phyloP scores from a whole-genome alignment of 64 coral and sea anemone species.

The Actinia equina region DNA sequence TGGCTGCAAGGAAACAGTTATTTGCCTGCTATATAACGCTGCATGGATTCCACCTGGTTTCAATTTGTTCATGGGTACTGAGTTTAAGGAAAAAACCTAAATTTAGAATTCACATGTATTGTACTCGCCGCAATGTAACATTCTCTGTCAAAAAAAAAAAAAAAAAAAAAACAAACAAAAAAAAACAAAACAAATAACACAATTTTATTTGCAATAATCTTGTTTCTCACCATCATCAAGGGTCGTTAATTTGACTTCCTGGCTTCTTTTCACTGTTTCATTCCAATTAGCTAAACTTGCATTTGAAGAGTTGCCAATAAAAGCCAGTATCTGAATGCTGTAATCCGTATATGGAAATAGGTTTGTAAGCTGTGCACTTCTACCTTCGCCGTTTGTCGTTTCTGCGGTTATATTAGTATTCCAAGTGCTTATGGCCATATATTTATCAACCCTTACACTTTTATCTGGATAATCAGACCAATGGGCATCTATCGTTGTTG shows the following conservation, averaged over 20 bases:
- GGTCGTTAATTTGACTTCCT: neutral
- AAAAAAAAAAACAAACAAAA: no score
- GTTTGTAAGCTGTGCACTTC: neutral
- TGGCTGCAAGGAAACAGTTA: no score
- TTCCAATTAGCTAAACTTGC: neutral
- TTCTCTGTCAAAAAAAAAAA: no score
- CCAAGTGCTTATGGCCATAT: neutral
- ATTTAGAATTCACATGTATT: no score
- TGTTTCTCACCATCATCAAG: slow-evolving; percentile 4
- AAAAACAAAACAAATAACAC: neutral
- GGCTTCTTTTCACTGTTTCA: neutral
- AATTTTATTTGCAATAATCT: neutral
- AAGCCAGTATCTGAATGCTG: neutral
- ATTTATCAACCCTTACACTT: neutral
- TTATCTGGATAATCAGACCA: slow-evolving; percentile 6
- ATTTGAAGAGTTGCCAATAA: neutral
- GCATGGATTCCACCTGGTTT: no score
- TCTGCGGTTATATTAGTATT: neutral
- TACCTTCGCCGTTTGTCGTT: neutral
- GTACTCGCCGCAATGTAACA: no score
- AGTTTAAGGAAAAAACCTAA: no score
- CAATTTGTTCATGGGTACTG: no score
- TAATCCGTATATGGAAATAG: neutral
- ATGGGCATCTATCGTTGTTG: neutral
- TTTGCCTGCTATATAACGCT: no score